These are phyloP conservation scores for Leptopilina drosophilae DNA, from an alignment of 2,888 invertebrate species.

Conservation along the genomic window DNA sequence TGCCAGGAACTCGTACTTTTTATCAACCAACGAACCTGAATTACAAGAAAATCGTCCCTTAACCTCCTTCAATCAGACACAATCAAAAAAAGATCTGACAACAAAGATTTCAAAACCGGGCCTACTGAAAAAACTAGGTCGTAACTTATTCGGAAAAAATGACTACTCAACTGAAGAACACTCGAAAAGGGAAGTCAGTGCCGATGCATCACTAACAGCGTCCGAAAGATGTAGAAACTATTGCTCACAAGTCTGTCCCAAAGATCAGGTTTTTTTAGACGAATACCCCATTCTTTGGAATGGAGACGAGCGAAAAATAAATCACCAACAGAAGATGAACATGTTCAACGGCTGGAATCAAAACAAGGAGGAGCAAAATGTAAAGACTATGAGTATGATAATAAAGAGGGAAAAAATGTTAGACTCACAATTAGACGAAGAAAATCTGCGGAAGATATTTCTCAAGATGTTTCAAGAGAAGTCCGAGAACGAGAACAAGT, in stretches of 20 bases:
- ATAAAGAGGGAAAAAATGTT: neutral
- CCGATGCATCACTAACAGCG: constrained; percentile 52
- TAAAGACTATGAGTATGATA: constrained; percentile 6
- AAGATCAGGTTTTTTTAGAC: constrained; percentile 47
- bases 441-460: constrained; percentile 18
- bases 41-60: constrained; percentile 61
- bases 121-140: constrained; percentile 69
- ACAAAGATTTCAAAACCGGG: constrained; percentile 61
- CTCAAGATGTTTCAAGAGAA: constrained; percentile 7
- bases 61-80: constrained; percentile 63
- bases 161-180: constrained; percentile 60
- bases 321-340: neutral
- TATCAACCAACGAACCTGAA: constrained; percentile 59
- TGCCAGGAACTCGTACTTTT: constrained; percentile 65
- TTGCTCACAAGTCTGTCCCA: constrained; percentile 28
- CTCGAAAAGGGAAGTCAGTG: constrained; percentile 48
- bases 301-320: constrained; percentile 4
- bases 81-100: constrained; percentile 58
- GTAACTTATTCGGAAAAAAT: constrained; percentile 67
- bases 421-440: constrained; percentile 8
- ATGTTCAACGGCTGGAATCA: constrained; percentile 28
- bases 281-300: constrained; percentile 34
- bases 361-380: neutral
- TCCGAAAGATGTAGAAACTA: constrained; percentile 70
- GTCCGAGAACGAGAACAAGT: constrained; percentile 11